Evolutionary conservation across 1,140 invertebrate genomes (phyloP), one percentile per base, ranked within the genome.

Genomic region (Augochlora pura): DNA sequence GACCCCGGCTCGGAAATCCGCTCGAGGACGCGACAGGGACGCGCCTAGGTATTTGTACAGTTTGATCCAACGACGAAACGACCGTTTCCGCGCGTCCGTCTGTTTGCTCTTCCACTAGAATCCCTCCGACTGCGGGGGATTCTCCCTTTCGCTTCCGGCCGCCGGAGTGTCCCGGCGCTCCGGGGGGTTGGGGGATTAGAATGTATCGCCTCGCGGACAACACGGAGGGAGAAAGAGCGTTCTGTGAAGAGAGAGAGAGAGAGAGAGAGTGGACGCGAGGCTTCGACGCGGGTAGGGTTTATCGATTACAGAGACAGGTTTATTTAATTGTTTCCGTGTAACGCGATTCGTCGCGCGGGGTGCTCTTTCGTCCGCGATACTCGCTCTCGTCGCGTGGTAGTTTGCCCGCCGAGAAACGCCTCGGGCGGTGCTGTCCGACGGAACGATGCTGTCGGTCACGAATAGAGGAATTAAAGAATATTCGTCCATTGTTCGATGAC

Each of bases 61-160:
- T 81, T 70, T 54, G 39, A 39, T 75, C 66, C 49, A 62, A 46
- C 54, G n/a, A 57, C 21, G 54, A n/a, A 57, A 21, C 54, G 54
- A 57, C 54, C 54, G 54, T n/a, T 60, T 64, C 67, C 80, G 75
- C 81, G 82, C 10, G 39, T 21, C 62, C 38, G 46, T 68, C 60
- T 38, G 66, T 77, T 79, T 74, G 82, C 78, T 85, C 83, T 85
- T 85, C 82, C 83, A 85, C 67, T 74, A 76, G 81, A 72, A 66
- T 76, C 78, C 59, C 59, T 76, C 3, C 49, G 49, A 46, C 49
- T 49, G 49, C 59, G 42, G 42, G 21, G 57, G 23, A 72, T 66
- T 46, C 54, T 65, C 23, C 27, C 16, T 59, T 68, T 59, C 63
- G 42, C 54, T 57, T 32, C 46, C 52, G 39, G 27, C 38, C 27